Base-by-base conservation (phyloP, 2,113 vertebrate genomes). In the Microtus oregoni region DNA sequence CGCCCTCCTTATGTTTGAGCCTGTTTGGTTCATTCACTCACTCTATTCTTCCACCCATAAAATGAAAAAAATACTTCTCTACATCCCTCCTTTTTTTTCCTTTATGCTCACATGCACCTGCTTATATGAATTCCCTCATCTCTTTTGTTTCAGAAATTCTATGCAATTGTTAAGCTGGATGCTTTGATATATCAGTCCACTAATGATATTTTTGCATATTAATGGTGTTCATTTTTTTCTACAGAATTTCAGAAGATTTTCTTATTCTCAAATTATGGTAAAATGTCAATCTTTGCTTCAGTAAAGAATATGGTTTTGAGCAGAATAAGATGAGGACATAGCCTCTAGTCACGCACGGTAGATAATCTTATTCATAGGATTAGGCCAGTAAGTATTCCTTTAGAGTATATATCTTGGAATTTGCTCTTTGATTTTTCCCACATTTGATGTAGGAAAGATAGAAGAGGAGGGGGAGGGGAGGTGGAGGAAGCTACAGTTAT, bases 261-360 rank as follows among this genome's bases (percentile, higher is more conserved):
- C 41, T 92, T 94, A 67, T 92, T 88, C 4, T 88, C 5, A 72
- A 86, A 47, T 93, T 55, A 38, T 92, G 78, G 63, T 58, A 82
- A 92, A 55, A 50, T 75, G 35, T 55, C 88, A 52, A 95, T 52
- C 9, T 2, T 63, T 52, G 13, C 58, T 96, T 95, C 15, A 77
- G 0, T 65, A 82, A 86, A 81, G 30, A 12, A 93, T 13, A 4
- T 63, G 52, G 13, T 55, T 95, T 96, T 89, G 65, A 93, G 17
- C 41, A 86, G 7, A 28, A 1, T 93, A 2, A 44, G 24, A 79
- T 7, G n/a, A 5, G 81, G 26, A 61, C 90, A 94, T 73, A 15
- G 89, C 20, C 38, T 89, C 1, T 89, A n/a, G 81, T 85, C 68
- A 85, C 1, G 22, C 1, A 1, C 35, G 35, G 58, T 30, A 89